Conservation (phyloP, 2,888 invertebrate species). For the Rhaphigaster nebulosa region DNA sequence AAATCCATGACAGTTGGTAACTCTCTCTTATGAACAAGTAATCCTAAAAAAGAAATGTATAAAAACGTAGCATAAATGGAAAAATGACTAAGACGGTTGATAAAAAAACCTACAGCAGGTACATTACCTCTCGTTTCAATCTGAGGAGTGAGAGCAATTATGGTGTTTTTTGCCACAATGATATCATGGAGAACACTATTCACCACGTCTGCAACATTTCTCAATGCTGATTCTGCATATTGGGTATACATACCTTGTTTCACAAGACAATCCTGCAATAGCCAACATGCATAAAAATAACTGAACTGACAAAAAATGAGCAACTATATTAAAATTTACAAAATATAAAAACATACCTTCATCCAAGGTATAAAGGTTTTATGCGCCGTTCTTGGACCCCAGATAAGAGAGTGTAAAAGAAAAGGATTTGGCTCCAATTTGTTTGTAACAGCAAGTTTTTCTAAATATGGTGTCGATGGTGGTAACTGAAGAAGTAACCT, state of each 20-base stretch:
- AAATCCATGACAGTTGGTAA: slow-evolving; percentile 81
- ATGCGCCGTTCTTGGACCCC: slow-evolving; percentile 89
- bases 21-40: slow-evolving; percentile 68
- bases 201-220: slow-evolving; percentile 80
- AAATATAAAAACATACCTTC: slow-evolving; percentile 71
- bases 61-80: neutral
- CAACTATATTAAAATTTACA: neutral
- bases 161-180: slow-evolving; percentile 75
- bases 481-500: slow-evolving; percentile 88
- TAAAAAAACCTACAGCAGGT: neutral
- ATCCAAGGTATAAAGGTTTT: slow-evolving; percentile 90
- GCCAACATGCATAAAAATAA: neutral
- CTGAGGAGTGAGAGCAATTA: slow-evolving; percentile 72
- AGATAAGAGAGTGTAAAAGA: slow-evolving; percentile 86
- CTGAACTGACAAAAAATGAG: neutral
- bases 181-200: slow-evolving; percentile 76
- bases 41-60: slow-evolving; percentile 60
- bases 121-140: slow-evolving; percentile 67
- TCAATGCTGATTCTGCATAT: slow-evolving; percentile 79
- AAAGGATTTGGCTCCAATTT: slow-evolving; percentile 78
- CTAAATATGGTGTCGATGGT: slow-evolving; percentile 90
- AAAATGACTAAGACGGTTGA: neutral
- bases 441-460: slow-evolving; percentile 79
- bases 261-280: slow-evolving; percentile 81
- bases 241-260: slow-evolving; percentile 93